Conservation (phyloP, 1,140 invertebrate genomes). For the Scaptomyza graminum region DNA sequence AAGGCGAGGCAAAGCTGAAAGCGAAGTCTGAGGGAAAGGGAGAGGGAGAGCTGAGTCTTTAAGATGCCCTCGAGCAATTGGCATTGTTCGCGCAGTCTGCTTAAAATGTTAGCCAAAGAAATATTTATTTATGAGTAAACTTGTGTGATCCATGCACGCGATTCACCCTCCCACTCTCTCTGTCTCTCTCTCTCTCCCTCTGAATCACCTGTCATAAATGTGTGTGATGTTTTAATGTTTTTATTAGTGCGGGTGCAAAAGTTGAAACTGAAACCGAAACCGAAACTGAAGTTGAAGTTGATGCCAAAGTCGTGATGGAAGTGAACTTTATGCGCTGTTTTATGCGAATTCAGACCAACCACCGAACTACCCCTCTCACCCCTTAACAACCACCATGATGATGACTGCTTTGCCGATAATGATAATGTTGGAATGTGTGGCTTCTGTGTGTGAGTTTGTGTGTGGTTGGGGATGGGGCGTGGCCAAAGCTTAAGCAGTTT, state of each 20-base stretch:
- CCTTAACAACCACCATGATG: conserved; percentile 15
- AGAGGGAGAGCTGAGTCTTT: background rate
- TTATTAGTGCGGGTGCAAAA: conserved; percentile 58
- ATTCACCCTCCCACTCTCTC: background rate
- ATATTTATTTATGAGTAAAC: conserved; percentile 80
- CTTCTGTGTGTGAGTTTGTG: background rate
- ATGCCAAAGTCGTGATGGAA: conserved; percentile 16
- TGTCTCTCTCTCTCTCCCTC: background rate
- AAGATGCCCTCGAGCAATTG: conserved; percentile 7
- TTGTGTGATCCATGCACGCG: conserved; percentile 22
- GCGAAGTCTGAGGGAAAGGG: background rate
- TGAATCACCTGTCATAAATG: conserved; percentile 4
- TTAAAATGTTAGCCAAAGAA: conserved; percentile 67
- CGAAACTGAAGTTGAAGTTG: conserved; percentile 9
- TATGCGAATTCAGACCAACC: conserved; percentile 36
- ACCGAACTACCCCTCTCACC: no score
- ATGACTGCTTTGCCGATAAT: conserved; percentile 56
- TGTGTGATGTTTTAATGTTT: conserved; percentile 60
- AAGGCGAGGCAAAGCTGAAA: no score
- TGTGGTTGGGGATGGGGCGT: conserved; percentile 21
- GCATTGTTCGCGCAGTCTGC: conserved; percentile 47
- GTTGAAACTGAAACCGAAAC: conserved; percentile 19
- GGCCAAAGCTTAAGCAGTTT: conserved; percentile 53
- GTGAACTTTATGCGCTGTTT: conserved; percentile 56
- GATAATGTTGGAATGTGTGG: conserved; percentile 31